phyloP scores from a whole-genome alignment of 2,797 vertebrate genomes.

The Pogoniulus pusillus region DNA sequence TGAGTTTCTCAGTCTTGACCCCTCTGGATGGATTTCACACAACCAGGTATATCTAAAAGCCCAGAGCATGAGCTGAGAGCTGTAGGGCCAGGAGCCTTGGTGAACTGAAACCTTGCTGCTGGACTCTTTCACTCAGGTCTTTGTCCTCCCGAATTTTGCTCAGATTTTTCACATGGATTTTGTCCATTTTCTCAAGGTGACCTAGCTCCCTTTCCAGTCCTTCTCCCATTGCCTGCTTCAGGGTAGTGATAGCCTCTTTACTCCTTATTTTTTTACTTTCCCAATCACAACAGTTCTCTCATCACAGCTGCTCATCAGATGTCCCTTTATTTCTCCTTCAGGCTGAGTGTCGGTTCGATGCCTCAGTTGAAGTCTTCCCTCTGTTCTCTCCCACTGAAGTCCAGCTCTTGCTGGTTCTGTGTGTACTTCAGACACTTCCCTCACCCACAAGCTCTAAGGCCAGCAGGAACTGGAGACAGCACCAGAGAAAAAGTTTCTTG shows the following conservation, averaged over 20 bases:
- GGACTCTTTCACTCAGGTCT: background rate
- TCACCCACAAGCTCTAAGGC: background rate
- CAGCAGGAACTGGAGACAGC: background rate
- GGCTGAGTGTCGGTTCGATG: background rate
- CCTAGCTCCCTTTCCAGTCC: background rate
- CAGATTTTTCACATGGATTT: background rate
- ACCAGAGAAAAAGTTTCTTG: background rate
- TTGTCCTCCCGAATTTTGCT: background rate
- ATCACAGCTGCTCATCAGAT: constrained; percentile 47
- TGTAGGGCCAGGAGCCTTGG: rapidly evolving
- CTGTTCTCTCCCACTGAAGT: constrained; percentile 19
- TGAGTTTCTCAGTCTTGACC: background rate
- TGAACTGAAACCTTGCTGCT: background rate
- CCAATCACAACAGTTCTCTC: background rate
- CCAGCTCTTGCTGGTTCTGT: background rate
- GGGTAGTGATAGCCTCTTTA: background rate
- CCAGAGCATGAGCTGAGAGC: background rate
- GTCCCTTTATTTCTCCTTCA: constrained; percentile 27
- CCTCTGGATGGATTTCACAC: background rate
- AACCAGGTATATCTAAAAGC: background rate
- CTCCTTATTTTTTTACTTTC: background rate
- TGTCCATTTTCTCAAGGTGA: background rate
- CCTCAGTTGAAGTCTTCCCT: background rate
- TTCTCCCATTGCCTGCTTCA: background rate
- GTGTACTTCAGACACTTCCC: background rate